Evolutionary conservation across 2,797 vertebrate species (phyloP).

Genomic region (Adelosebastes latens): DNA sequence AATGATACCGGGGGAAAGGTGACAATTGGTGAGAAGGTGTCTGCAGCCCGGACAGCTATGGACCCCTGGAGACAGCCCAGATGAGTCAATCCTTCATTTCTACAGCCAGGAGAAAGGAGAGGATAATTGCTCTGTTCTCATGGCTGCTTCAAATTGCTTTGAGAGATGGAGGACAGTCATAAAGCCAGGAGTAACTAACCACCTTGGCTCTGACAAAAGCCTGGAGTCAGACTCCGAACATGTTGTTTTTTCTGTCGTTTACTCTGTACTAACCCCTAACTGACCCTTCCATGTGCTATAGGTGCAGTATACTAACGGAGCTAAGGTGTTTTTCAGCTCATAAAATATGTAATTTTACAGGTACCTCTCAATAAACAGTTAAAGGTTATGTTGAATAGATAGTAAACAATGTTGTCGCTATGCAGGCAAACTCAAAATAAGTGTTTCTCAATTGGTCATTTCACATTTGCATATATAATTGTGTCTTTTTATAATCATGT

Average conservation of each 20-base stretch:
- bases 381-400: background rate
- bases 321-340: background rate
- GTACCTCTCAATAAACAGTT: background rate
- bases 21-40: constrained; percentile 73
- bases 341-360: background rate
- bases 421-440: background rate
- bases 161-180: constrained; percentile 74
- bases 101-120: constrained; percentile 67
- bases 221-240: constrained; percentile 20
- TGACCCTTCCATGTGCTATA: constrained; percentile 20
- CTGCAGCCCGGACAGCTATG: constrained; percentile 64
- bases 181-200: constrained; percentile 72
- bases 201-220: constrained; percentile 59
- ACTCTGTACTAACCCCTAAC: background rate
- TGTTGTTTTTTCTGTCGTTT: constrained; percentile 19
- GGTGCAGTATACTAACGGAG: background rate
- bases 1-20: constrained; percentile 62
- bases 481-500: background rate
- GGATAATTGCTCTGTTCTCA: constrained; percentile 81
- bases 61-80: constrained; percentile 72
- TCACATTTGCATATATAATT: background rate
- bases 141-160: constrained; percentile 74
- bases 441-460: background rate
- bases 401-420: background rate
- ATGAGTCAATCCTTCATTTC: constrained; percentile 82